These are phyloP conservation scores for Drosophila erecta DNA, from an alignment of 1,140 invertebrate genomes.

Conservation along the genomic window DNA sequence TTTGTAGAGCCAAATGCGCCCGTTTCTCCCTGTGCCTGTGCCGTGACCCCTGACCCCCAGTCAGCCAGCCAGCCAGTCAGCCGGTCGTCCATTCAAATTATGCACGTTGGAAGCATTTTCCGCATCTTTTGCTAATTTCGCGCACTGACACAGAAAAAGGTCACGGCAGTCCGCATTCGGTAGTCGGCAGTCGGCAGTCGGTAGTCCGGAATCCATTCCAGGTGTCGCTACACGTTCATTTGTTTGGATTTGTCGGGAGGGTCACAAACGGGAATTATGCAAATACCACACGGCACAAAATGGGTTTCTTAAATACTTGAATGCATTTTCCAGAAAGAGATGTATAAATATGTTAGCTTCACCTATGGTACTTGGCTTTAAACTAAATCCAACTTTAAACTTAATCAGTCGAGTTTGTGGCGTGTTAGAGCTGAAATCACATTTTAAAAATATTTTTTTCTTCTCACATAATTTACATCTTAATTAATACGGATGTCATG, in stretches of 20 bases:
- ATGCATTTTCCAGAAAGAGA: too few relatives aligned
- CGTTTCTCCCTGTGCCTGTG: slow-evolving; percentile 1
- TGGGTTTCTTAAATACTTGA: background rate
- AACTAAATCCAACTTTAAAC: too few relatives aligned
- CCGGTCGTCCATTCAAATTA: slow-evolving; percentile 68
- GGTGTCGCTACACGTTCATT: slow-evolving; percentile 44
- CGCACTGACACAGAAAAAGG: slow-evolving; percentile 77
- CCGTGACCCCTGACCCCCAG: background rate
- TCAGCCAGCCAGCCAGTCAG: background rate
- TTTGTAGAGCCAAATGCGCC: slow-evolving; percentile 63
- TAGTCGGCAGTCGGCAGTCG: slow-evolving; percentile 12
- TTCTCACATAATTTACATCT: slow-evolving; percentile 2
- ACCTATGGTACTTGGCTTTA: too few relatives aligned
- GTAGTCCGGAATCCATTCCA: slow-evolving; percentile 31
- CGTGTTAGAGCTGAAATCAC: background rate
- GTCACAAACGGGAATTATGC: slow-evolving; percentile 30
- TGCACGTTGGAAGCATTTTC: slow-evolving; percentile 70
- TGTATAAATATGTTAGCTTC: too few relatives aligned
- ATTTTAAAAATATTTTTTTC: background rate
- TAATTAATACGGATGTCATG: slow-evolving; percentile 7
- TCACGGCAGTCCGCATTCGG: slow-evolving; percentile 39
- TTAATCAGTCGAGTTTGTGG: too few relatives aligned
- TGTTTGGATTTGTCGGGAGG: slow-evolving; percentile 37
- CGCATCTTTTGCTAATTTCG: slow-evolving; percentile 71
- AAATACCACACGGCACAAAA: slow-evolving; percentile 39